Percentiles rank a stretch among this genome's conserved stretches.
phyloP scores from a whole-genome alignment of 1,140 invertebrate genomes.

The Atta cephalotes region DNA sequence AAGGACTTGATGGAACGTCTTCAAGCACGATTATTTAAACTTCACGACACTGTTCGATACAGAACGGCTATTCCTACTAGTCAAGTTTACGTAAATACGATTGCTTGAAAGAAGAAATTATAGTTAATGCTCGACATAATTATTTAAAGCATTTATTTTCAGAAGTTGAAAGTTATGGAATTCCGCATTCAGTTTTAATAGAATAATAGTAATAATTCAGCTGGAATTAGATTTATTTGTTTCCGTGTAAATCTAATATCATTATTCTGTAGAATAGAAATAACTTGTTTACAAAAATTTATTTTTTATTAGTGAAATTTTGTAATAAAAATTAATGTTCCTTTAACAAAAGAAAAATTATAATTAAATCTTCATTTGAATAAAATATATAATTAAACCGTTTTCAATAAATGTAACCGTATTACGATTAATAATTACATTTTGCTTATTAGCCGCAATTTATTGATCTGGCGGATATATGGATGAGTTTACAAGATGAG shows the following conservation, averaged over 20 bases:
- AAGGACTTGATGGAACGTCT: conserved; percentile 84
- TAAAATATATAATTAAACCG: neutral
- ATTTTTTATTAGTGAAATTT: neutral
- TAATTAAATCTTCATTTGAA: conserved; percentile 1
- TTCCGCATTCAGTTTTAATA: neutral
- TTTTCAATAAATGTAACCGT: neutral
- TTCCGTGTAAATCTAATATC: conserved; percentile 2
- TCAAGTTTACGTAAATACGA: conserved; percentile 88
- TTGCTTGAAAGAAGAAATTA: neutral
- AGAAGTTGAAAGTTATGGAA: neutral
- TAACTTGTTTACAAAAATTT: neutral
- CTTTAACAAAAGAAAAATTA: neutral
- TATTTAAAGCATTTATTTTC: neutral
- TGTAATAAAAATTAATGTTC: neutral
- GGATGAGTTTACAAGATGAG: conserved; percentile 89
- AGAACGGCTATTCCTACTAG: conserved; percentile 88
- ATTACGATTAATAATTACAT: conserved; percentile 32
- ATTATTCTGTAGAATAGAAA: neutral
- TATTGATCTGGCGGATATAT: conserved; percentile 87
- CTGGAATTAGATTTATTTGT: neutral
- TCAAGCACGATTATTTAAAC: conserved; percentile 84
- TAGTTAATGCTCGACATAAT: neutral
- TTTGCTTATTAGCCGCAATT: conserved; percentile 88
- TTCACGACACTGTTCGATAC: conserved; percentile 88
- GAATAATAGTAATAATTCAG: neutral